Conservation (phyloP, 2,797 vertebrate species). For the Eupleurogrammus muticus region DNA sequence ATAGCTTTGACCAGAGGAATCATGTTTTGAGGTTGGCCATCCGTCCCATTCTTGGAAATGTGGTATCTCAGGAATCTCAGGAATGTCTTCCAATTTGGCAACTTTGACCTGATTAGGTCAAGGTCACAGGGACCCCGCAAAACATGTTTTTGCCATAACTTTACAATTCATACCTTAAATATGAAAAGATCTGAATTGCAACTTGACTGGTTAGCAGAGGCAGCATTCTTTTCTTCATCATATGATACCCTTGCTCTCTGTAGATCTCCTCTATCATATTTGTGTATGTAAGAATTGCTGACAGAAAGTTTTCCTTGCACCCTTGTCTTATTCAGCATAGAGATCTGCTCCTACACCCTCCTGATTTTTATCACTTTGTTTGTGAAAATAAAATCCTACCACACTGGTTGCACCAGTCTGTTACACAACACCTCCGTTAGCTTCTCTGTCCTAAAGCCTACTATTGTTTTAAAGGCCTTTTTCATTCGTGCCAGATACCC, state of each 20-base stretch:
- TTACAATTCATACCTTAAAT: no score
- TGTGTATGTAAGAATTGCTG: not conserved
- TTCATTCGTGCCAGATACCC: conserved; percentile 1
- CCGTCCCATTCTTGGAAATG: no score
- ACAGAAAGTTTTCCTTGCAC: not conserved
- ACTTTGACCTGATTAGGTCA: no score
- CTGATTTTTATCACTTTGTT: conserved; percentile 20
- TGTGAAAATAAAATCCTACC: conserved; percentile 45
- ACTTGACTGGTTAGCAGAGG: no score
- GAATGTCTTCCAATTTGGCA: no score
- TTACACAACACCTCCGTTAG: conserved; percentile 51
- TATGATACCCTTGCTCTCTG: conserved; percentile 28
- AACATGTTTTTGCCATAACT: no score
- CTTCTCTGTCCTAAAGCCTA: conserved; percentile 8
- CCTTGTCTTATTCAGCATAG: conserved; percentile 14
- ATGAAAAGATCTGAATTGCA: no score
- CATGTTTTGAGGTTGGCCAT: no score
- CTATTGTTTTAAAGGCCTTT: conserved; percentile 30
- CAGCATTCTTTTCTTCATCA: conserved; percentile 29
- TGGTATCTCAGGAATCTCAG: no score
- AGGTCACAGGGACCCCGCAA: no score
- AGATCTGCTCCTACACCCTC: conserved; percentile 7
- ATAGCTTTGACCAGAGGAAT: no score
- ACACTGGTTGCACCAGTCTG: conserved; percentile 64
- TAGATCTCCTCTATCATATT: not conserved